Base-by-base conservation (phyloP, 2,797 vertebrate species). In the Microcaecilia unicolor region DNA sequence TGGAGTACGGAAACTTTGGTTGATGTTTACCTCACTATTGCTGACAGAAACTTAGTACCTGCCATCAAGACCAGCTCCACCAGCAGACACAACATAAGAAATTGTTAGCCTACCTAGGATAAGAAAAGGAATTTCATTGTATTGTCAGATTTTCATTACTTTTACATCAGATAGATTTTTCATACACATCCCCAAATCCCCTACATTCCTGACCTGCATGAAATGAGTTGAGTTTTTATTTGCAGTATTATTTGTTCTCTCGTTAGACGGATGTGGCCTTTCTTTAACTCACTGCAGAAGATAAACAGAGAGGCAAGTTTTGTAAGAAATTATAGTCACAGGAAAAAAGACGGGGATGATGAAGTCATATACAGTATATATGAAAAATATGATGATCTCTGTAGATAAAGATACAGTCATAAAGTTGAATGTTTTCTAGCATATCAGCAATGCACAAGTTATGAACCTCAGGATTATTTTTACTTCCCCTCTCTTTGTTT, bases 101-200 rank as follows among this genome's bases (percentile, higher is more conserved):
- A 22, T 45, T 55, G 51, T 58, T 49, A 53, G 24, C 19, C 22
- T 53, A 48, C 30, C 27, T 34, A 53, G 41, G 44, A 47, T 41
- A 27, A 18, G 30, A 34, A 28, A 41, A 45, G 51, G 9, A 39
- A 56, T 52, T 56, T 28, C n/a, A 49, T 62, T 58, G 50, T 0
- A 0, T 31, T 53, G 44, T 48, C 4, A 4, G 14, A 35, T 43
- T 67, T 57, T 51, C 49, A 48, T 58, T 69, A 45, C 27, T 63
- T 34, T 18, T 5, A 6, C 58, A 43, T 49, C 54, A 55, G 37
- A 51, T 31, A 51, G 49, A 37, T 41, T 42, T 32, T 55, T 58
- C 38, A 35, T 16, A 37, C 34, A 35, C 35, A 35, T 14, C 48
- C 62, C 55, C 41, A 47, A 41, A 29, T 57, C 33, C 52, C 23